Evolutionary conservation across 2,113 vertebrate species (phyloP).

Genomic region (Donacobius atricapilla): DNA sequence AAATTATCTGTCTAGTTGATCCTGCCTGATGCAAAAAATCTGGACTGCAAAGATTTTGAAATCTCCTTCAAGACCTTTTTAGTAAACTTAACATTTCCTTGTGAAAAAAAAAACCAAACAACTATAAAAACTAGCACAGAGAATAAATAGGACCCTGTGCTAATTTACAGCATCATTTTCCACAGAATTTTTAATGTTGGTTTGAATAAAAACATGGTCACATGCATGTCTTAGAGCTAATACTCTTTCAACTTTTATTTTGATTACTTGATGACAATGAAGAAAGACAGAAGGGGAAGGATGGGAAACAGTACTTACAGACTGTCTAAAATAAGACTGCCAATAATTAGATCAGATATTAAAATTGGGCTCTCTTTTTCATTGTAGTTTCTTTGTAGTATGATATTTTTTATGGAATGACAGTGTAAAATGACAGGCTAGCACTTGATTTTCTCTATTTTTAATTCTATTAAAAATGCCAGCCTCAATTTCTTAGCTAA

Average conservation of each 20-base stretch:
- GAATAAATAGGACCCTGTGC: not conserved
- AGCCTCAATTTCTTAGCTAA: not conserved
- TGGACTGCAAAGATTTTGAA: not conserved
- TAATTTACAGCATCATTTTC: not conserved
- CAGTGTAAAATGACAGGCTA: not conserved
- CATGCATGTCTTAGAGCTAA: not conserved
- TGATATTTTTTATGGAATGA: not conserved
- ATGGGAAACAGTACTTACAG: not conserved
- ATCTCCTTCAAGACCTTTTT: not conserved
- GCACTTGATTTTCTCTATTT: not conserved
- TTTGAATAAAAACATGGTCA: not conserved
- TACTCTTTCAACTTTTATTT: not conserved
- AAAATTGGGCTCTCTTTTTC: not conserved
- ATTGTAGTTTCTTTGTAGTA: not conserved
- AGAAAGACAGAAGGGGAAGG: not conserved
- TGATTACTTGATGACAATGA: not conserved
- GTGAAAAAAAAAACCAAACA: not conserved
- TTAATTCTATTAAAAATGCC: not conserved
- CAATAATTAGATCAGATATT: not conserved
- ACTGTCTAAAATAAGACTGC: not conserved
- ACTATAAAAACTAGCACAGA: not conserved
- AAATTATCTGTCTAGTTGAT: not conserved
- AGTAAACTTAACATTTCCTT: not conserved
- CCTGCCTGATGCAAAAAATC: not conserved
- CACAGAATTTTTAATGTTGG: not conserved